phyloP scores from a whole-genome alignment of 2,797 vertebrate species.

The Oophaga sylvatica region DNA sequence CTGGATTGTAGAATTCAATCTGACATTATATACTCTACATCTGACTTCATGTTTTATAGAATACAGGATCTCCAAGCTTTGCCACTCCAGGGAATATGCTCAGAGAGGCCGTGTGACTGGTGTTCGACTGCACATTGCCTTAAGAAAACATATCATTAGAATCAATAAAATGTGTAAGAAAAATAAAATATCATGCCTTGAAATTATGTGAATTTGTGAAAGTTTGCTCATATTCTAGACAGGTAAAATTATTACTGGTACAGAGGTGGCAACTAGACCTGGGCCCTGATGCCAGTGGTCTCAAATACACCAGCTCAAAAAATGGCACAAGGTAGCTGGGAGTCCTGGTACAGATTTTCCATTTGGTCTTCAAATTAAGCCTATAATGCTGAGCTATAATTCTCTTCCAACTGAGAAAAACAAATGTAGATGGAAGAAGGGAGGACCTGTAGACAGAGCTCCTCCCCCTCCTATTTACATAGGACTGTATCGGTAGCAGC shows the following conservation, averaged over 20 bases:
- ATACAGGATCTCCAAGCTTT: background rate
- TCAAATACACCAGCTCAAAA: background rate
- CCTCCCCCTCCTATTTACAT: no score
- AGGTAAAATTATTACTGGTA: background rate
- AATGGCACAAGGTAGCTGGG: background rate
- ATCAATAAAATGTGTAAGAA: background rate
- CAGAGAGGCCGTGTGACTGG: background rate
- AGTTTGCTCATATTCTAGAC: background rate
- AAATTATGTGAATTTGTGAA: background rate
- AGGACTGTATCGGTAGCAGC: no score
- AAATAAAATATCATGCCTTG: background rate
- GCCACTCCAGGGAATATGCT: background rate
- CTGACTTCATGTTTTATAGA: slow-evolving; percentile 1
- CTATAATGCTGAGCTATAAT: background rate
- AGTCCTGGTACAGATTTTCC: background rate
- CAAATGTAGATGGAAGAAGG: background rate
- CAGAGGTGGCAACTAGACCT: background rate
- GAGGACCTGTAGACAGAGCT: no score
- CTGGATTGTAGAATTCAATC: background rate
- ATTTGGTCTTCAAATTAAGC: background rate
- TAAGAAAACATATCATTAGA: background rate
- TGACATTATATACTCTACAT: background rate
- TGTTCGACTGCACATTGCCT: background rate
- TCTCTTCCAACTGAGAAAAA: background rate
- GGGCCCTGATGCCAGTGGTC: background rate